Conservation (phyloP, 2,113 vertebrate genomes). For the Empidonax traillii region DNA sequence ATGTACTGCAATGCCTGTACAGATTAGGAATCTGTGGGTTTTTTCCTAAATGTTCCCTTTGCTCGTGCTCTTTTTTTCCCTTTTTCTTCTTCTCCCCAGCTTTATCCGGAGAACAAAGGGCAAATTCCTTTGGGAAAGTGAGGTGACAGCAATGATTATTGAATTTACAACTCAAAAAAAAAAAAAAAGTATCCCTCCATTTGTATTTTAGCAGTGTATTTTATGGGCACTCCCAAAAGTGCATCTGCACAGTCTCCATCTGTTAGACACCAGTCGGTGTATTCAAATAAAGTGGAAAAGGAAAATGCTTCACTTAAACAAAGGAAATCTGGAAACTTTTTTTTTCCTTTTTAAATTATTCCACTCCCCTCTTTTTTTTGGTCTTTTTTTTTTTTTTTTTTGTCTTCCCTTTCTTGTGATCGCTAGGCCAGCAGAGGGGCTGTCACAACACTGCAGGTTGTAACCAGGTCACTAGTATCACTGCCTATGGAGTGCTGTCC, state of each 20-base stretch:
- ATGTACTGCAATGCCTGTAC: not conserved
- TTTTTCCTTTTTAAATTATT: constrained; percentile 68
- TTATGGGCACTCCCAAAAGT: constrained; percentile 44
- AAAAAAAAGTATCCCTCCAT: not conserved
- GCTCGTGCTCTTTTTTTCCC: not conserved
- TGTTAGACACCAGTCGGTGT: constrained; percentile 41
- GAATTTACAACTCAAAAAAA: constrained; percentile 40
- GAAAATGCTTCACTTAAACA: constrained; percentile 70
- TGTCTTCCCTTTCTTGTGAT: constrained; percentile 68
- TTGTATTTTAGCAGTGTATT: constrained; percentile 49
- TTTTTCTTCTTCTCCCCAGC: constrained; percentile 24
- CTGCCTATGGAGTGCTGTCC: constrained; percentile 39
- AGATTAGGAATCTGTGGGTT: not conserved
- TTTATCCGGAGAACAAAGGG: constrained; percentile 64
- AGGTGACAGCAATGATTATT: constrained; percentile 45
- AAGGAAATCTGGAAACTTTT: constrained; percentile 77
- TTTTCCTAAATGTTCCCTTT: constrained; percentile 20
- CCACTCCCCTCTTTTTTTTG: constrained; percentile 40
- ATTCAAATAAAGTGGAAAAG: constrained; percentile 67
- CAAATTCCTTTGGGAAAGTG: constrained; percentile 46
- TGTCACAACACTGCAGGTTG: constrained; percentile 71
- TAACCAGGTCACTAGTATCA: constrained; percentile 77
- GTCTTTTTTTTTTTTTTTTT: not conserved
- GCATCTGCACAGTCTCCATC: constrained; percentile 66
- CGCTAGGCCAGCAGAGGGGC: constrained; percentile 62